These are phyloP conservation scores for Sander lucioperca DNA, from an alignment of 2,113 vertebrate species.

Conservation along the genomic window DNA sequence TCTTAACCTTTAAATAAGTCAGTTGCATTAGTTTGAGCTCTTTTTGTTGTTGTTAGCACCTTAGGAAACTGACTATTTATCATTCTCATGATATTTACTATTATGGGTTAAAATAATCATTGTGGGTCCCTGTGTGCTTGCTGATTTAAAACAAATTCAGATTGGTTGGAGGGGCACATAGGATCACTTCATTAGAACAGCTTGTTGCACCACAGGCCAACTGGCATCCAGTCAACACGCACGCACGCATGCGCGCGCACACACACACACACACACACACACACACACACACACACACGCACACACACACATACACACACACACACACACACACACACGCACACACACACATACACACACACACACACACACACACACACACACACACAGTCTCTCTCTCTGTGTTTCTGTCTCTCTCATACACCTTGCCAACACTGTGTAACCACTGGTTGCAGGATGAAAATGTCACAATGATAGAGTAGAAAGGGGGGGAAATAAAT, in stretches of 20 bases:
- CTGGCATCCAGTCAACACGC: conserved; percentile 65
- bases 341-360: conserved; percentile 18
- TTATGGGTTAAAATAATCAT: conserved; percentile 33
- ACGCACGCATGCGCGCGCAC: conserved; percentile 26
- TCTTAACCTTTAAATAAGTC: conserved; percentile 11
- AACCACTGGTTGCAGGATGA: conserved; percentile 60
- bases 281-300: conserved; percentile 32
- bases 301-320: conserved; percentile 30
- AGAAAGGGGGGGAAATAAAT: not conserved
- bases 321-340: conserved; percentile 28
- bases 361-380: conserved; percentile 30
- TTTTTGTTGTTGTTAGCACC: conserved; percentile 11
- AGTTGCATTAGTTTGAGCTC: not conserved
- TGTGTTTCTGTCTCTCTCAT: conserved; percentile 39
- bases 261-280: conserved; percentile 17
- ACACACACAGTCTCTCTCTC: conserved; percentile 22
- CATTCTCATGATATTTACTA: not conserved
- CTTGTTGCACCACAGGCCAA: conserved; percentile 72
- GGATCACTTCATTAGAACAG: conserved; percentile 76
- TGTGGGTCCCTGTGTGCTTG: conserved; percentile 21
- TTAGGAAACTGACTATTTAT: conserved; percentile 11
- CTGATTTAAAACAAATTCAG: conserved; percentile 59
- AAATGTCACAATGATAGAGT: conserved; percentile 51
- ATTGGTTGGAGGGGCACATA: conserved; percentile 43
- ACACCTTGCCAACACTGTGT: conserved; percentile 55